Conservation (phyloP, 2,797 vertebrate species). For the Rhincodon typus region DNA sequence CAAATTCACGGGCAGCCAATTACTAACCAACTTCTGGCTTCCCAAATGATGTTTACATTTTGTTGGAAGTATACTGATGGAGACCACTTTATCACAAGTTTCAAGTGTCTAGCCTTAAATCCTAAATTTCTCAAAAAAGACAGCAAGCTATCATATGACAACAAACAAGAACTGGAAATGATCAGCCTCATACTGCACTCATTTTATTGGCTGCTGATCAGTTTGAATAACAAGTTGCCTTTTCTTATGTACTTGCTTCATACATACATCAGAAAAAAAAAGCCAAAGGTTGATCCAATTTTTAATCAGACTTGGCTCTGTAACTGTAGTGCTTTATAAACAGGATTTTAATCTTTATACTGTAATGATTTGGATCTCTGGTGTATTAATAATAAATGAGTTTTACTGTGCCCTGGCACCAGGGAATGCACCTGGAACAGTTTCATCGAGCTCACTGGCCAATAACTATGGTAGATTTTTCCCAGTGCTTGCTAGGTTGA, state of each 20-base stretch:
- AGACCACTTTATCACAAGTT: no score
- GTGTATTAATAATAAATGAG: slow-evolving; percentile 26
- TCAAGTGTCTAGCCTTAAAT: not conserved
- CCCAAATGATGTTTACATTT: no score
- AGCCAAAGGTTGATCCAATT: slow-evolving; percentile 2
- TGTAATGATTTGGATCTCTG: slow-evolving; percentile 21
- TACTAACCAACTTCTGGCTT: not conserved
- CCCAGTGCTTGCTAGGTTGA: not conserved
- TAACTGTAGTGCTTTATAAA: not conserved
- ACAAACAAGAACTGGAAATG: not conserved
- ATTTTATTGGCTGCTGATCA: not conserved
- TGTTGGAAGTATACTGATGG: no score
- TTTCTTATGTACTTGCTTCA: not conserved
- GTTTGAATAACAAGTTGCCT: not conserved
- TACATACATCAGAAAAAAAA: not conserved
- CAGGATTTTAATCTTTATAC: slow-evolving; percentile 9
- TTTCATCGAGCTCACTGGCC: not conserved
- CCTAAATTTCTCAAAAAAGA: not conserved
- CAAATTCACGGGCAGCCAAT: not conserved
- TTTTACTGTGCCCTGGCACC: not conserved
- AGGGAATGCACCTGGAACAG: not conserved
- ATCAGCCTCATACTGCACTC: not conserved
- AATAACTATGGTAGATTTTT: not conserved
- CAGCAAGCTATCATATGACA: not conserved
- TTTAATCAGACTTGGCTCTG: slow-evolving; percentile 6